These are phyloP conservation scores for Danionella cerebrum DNA, from an alignment of 2,113 vertebrate species.

Conservation along the genomic window DNA sequence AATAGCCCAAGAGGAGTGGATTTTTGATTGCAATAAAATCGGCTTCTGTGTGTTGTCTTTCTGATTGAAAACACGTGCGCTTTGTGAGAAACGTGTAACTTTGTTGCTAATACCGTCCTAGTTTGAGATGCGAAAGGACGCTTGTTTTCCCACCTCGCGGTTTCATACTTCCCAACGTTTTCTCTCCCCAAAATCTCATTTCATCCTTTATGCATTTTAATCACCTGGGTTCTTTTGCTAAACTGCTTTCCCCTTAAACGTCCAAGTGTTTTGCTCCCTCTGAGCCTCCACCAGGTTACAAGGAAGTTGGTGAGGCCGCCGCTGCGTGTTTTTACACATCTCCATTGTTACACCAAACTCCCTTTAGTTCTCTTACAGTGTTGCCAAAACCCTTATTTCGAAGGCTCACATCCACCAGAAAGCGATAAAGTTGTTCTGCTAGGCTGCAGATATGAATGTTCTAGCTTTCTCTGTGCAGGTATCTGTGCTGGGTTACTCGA, in stretches of 20 bases:
- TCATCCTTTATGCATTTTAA: background rate
- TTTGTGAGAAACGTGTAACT: background rate
- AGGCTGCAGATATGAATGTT: background rate
- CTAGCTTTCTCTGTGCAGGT: background rate
- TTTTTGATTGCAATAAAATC: background rate
- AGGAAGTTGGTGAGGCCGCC: conserved; percentile 27
- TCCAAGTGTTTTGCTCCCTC: background rate
- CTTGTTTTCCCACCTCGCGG: background rate
- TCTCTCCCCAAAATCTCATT: background rate
- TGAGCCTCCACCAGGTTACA: conserved; percentile 18
- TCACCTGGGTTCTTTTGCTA: background rate
- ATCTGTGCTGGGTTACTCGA: background rate
- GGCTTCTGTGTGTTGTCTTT: background rate
- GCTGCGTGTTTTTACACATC: conserved; percentile 8
- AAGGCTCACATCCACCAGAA: background rate
- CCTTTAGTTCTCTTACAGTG: background rate
- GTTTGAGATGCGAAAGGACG: conserved; percentile 14
- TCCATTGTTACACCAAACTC: conserved; percentile 5
- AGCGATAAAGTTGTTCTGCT: background rate
- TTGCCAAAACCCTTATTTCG: background rate
- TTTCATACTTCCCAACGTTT: no score
- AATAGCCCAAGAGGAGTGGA: background rate
- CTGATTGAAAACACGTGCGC: no score
- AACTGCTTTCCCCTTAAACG: background rate
- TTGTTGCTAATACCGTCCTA: conserved; percentile 3